phyloP scores from a whole-genome alignment of 1,140 invertebrate species.

The Wiebesia pumilae region DNA sequence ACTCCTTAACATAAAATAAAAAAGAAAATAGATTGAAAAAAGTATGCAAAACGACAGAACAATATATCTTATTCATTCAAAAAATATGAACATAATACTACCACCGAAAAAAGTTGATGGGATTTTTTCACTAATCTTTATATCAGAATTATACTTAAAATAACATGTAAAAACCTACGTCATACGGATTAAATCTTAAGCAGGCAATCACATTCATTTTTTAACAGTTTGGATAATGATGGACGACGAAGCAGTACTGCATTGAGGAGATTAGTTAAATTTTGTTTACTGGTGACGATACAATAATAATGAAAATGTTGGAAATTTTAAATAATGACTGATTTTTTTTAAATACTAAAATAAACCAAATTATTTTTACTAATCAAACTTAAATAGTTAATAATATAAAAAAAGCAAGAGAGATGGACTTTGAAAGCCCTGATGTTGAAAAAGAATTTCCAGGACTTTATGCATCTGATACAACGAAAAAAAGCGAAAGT shows the following conservation, averaged over 20 bases:
- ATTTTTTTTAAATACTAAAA: background rate
- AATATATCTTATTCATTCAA: background rate
- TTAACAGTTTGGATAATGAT: background rate
- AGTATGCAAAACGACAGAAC: background rate
- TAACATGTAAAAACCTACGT: background rate
- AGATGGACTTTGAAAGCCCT: slow-evolving; percentile 92
- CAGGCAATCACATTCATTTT: background rate
- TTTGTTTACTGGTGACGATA: background rate
- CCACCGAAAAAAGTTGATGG: background rate
- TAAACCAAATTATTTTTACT: background rate
- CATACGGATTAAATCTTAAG: background rate
- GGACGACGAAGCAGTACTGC: background rate
- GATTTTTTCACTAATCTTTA: background rate
- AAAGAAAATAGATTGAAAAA: background rate
- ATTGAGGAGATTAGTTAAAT: background rate
- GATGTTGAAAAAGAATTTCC: slow-evolving; percentile 94
- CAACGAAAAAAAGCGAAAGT: slow-evolving; percentile 85
- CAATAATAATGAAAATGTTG: background rate
- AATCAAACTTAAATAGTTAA: background rate
- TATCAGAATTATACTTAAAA: background rate
- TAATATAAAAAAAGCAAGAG: slow-evolving; percentile 30
- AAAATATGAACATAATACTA: background rate
- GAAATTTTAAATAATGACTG: background rate
- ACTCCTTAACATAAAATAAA: background rate
- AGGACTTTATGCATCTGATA: slow-evolving; percentile 88